Percentiles rank a stretch among this genome's conserved stretches.
These are phyloP conservation scores for Ditula angustiorana DNA, from an alignment of 2,888 invertebrate species.

Conservation along the genomic window DNA sequence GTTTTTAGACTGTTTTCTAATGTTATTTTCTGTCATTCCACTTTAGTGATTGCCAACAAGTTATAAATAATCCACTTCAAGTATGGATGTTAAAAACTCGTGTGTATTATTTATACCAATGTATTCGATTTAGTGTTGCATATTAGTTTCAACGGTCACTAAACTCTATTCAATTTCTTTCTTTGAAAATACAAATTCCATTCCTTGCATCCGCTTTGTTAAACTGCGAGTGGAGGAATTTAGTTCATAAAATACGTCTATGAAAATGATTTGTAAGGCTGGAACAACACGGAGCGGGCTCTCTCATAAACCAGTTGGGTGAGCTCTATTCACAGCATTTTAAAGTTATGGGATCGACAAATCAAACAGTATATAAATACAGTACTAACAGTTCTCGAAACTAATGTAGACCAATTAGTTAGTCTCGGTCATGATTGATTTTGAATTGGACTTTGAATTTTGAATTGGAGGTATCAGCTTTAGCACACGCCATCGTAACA, in stretches of 20 bases:
- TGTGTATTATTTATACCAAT: no score
- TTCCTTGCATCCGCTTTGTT: conserved; percentile 33
- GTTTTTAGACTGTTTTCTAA: no score
- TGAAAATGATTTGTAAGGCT: conserved; percentile 36
- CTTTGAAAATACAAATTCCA: conserved; percentile 20
- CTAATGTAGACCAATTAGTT: neutral
- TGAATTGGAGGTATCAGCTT: no score
- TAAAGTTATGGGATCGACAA: conserved; percentile 36
- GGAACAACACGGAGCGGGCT: conserved; percentile 26
- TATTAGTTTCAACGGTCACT: no score
- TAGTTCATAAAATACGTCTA: conserved; percentile 40
- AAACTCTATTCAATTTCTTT: no score
- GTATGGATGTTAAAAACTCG: no score
- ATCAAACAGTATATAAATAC: conserved; percentile 21
- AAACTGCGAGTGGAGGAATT: conserved; percentile 30
- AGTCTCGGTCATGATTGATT: no score
- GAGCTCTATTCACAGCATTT: conserved; percentile 31
- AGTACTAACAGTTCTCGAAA: neutral
- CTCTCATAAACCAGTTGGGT: conserved; percentile 27
- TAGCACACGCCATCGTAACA: no score
- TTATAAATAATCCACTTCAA: no score
- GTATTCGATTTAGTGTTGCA: no score
- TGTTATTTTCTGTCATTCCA: neutral
- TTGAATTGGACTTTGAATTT: no score
- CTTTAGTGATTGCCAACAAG: no score